phyloP scores from a whole-genome alignment of 2,113 vertebrate species.

The Pterocles burchelli region DNA sequence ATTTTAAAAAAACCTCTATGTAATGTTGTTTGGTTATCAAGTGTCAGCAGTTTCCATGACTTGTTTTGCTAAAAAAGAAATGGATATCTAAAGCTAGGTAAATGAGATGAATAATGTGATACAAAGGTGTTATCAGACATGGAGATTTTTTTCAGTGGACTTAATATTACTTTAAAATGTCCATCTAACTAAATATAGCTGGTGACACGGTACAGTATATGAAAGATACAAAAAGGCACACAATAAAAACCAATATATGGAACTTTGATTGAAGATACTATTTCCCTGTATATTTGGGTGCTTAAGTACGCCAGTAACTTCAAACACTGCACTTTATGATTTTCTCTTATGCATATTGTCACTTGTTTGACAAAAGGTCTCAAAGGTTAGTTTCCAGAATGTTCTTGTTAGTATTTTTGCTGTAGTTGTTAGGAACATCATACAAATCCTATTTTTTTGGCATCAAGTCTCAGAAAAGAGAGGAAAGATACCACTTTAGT shows the following conservation, averaged over 20 bases:
- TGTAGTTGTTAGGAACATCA: neutral
- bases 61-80: neutral
- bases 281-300: neutral
- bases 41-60: neutral
- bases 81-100: neutral
- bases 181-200: neutral
- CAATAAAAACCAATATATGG: neutral
- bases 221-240: neutral
- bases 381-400: neutral
- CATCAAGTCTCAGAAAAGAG: rapidly evolving
- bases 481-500: neutral
- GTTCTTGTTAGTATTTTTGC: neutral
- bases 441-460: neutral
- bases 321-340: neutral
- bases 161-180: neutral
- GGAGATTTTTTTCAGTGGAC: rapidly evolving
- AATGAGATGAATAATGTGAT: neutral
- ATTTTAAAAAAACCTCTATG: neutral
- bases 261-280: neutral
- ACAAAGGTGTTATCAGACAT: neutral
- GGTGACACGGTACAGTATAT: neutral
- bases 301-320: neutral
- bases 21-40: neutral
- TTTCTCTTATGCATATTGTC: neutral
- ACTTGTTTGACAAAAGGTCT: neutral